phyloP scores from a whole-genome alignment of 1,140 invertebrate genomes.

The Elysia chlorotica region DNA sequence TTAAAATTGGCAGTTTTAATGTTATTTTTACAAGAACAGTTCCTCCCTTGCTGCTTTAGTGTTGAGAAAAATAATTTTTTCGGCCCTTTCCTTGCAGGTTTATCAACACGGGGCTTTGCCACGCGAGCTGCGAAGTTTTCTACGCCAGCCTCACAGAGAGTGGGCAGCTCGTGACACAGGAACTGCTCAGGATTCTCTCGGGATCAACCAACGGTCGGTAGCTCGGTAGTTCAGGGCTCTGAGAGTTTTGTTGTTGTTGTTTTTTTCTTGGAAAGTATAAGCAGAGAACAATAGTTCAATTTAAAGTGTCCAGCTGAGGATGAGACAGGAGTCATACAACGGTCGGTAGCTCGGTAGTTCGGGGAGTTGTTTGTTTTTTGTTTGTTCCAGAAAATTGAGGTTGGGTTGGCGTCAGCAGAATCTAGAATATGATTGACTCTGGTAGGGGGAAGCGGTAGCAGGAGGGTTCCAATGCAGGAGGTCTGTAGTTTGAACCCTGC shows the following conservation, averaged over 20 bases:
- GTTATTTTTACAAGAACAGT: no score
- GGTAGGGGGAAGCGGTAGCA: no score
- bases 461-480: no score
- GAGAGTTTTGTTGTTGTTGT: not conserved
- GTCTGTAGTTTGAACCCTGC: no score
- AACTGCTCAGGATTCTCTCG: slow-evolving; percentile 15
- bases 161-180: slow-evolving; percentile 2
- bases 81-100: slow-evolving; percentile 3
- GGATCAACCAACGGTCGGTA: slow-evolving; percentile 17
- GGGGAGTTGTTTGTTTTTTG: no score
- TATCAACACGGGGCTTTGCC: slow-evolving; percentile 15
- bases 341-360: no score
- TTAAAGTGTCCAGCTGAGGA: not conserved
- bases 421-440: no score
- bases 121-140: not conserved
- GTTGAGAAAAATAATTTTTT: not conserved
- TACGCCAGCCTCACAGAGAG: not conserved
- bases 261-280: not conserved
- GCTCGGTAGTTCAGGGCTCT: not conserved
- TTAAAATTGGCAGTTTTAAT: no score
- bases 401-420: no score
- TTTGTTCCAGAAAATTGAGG: no score
- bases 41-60: not conserved
- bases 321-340: not conserved
- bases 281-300: not conserved